phyloP scores from a whole-genome alignment of 2,797 vertebrate genomes.

The Sphaeramia orbicularis region DNA sequence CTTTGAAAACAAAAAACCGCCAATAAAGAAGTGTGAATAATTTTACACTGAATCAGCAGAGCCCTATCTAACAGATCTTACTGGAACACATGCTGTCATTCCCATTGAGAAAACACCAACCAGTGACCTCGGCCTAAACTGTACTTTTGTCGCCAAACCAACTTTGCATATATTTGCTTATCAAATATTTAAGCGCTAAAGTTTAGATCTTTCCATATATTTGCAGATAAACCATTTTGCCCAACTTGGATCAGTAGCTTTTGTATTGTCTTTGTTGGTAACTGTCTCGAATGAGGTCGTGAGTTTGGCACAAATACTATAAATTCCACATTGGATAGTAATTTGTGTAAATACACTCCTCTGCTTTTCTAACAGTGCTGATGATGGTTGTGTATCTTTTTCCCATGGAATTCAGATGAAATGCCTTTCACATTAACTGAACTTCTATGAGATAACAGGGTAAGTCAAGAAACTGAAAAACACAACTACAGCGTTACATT shows the following conservation, averaged over 20 bases:
- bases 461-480: slow-evolving; percentile 3
- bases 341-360: slow-evolving; percentile 35
- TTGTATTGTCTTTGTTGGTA: slow-evolving; percentile 23
- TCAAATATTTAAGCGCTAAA: slow-evolving; percentile 33
- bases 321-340: slow-evolving; percentile 27
- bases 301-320: slow-evolving; percentile 24
- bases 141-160: slow-evolving; percentile 6
- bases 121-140: slow-evolving; percentile 24
- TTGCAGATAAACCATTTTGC: slow-evolving; percentile 34
- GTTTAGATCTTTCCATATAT: slow-evolving; percentile 39
- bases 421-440: slow-evolving; percentile 3
- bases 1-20: too few relatives aligned
- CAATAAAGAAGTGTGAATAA: too few relatives aligned
- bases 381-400: slow-evolving; percentile 10
- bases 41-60: neutral
- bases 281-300: slow-evolving; percentile 17
- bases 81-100: neutral
- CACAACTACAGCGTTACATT: neutral
- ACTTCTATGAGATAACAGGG: neutral
- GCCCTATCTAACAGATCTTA: slow-evolving; percentile 1
- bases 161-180: slow-evolving; percentile 49
- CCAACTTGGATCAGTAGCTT: neutral
- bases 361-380: slow-evolving; percentile 28
- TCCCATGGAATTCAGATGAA: slow-evolving; percentile 17
- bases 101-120: slow-evolving; percentile 5